A percentile compares a stretch with the other conserved stretches of the same genome.
phyloP scores from a whole-genome alignment of 2,113 vertebrate species.

The Paramisgurnus dabryanus region DNA sequence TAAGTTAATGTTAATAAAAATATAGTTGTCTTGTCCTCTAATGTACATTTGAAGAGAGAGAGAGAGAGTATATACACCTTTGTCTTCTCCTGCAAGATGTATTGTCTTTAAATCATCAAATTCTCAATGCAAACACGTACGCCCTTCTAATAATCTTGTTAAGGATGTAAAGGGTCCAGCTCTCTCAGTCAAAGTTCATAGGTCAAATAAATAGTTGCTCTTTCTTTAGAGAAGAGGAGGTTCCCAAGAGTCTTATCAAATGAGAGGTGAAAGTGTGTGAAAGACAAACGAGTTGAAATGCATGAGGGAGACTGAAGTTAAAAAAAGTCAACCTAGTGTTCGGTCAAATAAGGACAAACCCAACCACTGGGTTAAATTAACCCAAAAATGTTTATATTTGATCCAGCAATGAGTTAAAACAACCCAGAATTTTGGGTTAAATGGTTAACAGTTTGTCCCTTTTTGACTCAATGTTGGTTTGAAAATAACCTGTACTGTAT shows the following conservation, averaged over 20 bases:
- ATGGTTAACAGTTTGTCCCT: too few relatives aligned
- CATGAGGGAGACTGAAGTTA: not conserved
- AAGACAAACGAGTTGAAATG: not conserved
- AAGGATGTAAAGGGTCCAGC: conserved; percentile 51
- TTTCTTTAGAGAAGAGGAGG: conserved; percentile 56
- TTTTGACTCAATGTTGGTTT: too few relatives aligned
- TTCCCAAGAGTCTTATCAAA: conserved; percentile 46
- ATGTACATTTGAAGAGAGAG: conserved; percentile 1
- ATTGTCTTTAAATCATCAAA: conserved; percentile 4
- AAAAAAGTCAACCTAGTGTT: not conserved
- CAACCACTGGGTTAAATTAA: too few relatives aligned
- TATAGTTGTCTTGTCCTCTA: not conserved
- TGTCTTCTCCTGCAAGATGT: not conserved
- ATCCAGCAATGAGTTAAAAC: too few relatives aligned
- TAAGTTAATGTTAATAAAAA: not conserved
- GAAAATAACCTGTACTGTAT: too few relatives aligned
- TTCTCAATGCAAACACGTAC: conserved; percentile 49
- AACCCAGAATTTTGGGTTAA: too few relatives aligned
- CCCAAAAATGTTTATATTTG: too few relatives aligned
- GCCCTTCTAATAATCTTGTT: conserved; percentile 63
- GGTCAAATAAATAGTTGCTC: conserved; percentile 62
- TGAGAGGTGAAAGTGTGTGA: conserved; percentile 28
- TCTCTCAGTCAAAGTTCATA: conserved; percentile 52
- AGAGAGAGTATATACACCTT: not conserved
- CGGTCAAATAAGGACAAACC: too few relatives aligned